Base-by-base conservation (phyloP, 2,797 vertebrate species). In the Cuniculus paca region DNA sequence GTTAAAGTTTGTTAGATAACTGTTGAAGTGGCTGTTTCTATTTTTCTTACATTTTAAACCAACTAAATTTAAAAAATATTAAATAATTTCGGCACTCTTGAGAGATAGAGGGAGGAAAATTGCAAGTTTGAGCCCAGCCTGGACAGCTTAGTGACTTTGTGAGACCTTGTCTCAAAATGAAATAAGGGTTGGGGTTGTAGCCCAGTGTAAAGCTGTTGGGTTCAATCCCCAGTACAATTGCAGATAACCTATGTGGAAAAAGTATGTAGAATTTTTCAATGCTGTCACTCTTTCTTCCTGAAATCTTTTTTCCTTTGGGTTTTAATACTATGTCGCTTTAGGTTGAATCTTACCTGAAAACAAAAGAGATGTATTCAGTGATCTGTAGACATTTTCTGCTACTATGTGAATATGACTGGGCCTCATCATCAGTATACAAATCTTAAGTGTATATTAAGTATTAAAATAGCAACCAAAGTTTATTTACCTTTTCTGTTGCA, bases 11-110 rank as follows among this genome's bases (percentile, higher is more conserved):
- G 24, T 90, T 80, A 87, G 84, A 52, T 91, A 91, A 91, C 13
- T 85, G 3, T 78, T 36, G 39, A 60, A 28, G 81, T 87, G 61
- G 34, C 61, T 11, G 34, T 1, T 88, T 89, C 42, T 92, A 39
- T 93, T 95, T 93, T 88, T 75, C 28, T 87, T 90, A 78, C 85
- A 20, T 88, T 96, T 94, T 81, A 88, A 94, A 88, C 78, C 74
- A 78, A 0, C 88, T 54, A 70, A 88, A n/a, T 72, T 77, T 88
- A 61, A 39, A 79, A 92, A 94, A 63, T 90, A 63, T 52, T 81
- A 83, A 83, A 50, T 84, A 48, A 48, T 75, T 26, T 13, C 42
- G 17, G 42, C 72, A 75, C 72, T 45, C 42, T 45, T 75, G 72
- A 72, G 72, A 75, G 72, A 45, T 11, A 28, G 26, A 75, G 13